Evolutionary conservation across 2,888 invertebrate genomes (phyloP).

Genomic region (Helleia helle): DNA sequence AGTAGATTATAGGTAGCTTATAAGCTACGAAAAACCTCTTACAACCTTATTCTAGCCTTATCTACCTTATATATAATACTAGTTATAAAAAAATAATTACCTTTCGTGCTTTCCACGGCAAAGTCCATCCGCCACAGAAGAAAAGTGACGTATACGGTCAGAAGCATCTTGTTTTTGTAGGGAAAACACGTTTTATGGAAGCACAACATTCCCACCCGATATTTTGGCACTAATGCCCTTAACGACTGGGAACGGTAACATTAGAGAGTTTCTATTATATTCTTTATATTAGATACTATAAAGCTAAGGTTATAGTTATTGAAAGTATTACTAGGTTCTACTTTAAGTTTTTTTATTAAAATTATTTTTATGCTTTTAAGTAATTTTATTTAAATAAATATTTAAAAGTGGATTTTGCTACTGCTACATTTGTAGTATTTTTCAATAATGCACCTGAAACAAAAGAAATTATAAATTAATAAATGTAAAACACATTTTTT

Average conservation of each 20-base stretch:
- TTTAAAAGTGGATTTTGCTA: neutral
- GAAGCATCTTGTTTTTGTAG: slow-evolving; percentile 53
- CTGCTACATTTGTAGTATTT: neutral
- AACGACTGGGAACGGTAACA: slow-evolving; percentile 46
- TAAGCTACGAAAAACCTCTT: too few species aligned
- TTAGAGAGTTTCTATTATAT: slow-evolving; percentile 43
- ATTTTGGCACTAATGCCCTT: slow-evolving; percentile 49
- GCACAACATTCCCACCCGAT: slow-evolving; percentile 48
- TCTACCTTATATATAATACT: too few species aligned
- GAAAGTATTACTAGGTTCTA: too few species aligned
- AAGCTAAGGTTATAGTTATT: too few species aligned
- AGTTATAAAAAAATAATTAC: slow-evolving; percentile 31
- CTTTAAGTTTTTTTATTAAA: too few species aligned
- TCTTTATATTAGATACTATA: too few species aligned
- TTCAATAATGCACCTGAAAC: neutral
- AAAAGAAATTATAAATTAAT: neutral
- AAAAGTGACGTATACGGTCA: slow-evolving; percentile 48
- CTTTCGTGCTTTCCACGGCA: slow-evolving; percentile 63
- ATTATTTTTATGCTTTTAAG: too few species aligned
- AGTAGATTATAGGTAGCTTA: too few species aligned
- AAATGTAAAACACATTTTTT: too few species aligned
- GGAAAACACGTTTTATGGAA: slow-evolving; percentile 50
- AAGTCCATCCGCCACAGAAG: slow-evolving; percentile 63
- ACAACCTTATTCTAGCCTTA: too few species aligned
- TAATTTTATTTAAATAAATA: neutral